Evolutionary conservation across 2,797 vertebrate species (phyloP), one percentile per base, ranked within the genome.

Genomic region (Hydrocynus forskahlii): DNA sequence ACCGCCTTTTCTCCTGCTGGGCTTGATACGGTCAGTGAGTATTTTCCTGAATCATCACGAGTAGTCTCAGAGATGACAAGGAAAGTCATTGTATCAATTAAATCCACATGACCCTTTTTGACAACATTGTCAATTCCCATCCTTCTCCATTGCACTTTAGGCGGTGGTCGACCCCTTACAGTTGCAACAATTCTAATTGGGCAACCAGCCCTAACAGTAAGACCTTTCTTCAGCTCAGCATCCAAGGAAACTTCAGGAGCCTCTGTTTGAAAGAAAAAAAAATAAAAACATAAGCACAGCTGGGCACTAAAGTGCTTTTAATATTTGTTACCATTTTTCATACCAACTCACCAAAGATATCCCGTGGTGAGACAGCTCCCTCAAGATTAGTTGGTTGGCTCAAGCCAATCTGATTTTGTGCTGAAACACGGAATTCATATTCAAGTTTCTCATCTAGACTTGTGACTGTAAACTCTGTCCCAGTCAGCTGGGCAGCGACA

Each of bases 61-160:
- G 97, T 98, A 88, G 97, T 97, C 90, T 99, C 94, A 0, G 98
- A 96, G 88, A 99, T 99, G 76, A 98, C 96, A 81, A 99, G 94
- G 94, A 99, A 99, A 79, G 97, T 95, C 98, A 99, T 99, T 17
- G 96, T 96, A 88, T 99, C 98, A 79, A 99, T 94, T 82, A 98
- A 93, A 87, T 99, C 98, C 25, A 99, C 96, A 71, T 98, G 97
- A 84, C 98, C 98, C 89, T 92, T 95, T 86, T 98, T 96, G 88
- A 97, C 88, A 79, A 99, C 97, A 1, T 99, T 99, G 90, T 99
- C 98, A 85, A 99, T 80, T 75, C 97, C 97, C 73, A 98, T 70
- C 87, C 94, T 97, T 87, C 95, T 96, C 98, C 98, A 99, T 7
- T 96, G 98, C 72, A 99, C 96, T 91, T 96, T 99, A 75, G 98